Percentiles rank a stretch among this genome's conserved stretches.
These are phyloP conservation scores for Rhogogaster chlorosoma DNA, from an alignment of 2,888 invertebrate genomes.

Conservation along the genomic window DNA sequence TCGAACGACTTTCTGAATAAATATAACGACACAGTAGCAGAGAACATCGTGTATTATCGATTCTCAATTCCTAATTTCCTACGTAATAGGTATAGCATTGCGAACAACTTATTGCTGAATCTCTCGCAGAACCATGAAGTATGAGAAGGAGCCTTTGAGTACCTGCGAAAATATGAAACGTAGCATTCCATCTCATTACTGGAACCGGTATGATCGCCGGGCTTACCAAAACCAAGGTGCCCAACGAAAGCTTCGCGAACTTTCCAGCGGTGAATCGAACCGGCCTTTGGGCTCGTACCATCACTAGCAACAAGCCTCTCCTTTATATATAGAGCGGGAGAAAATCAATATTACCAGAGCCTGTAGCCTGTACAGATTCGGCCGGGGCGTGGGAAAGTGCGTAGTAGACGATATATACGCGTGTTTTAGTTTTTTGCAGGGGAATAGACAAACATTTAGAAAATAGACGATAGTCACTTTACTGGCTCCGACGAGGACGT, in stretches of 20 bases:
- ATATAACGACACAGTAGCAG: neutral
- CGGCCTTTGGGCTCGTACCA: constrained; percentile 36
- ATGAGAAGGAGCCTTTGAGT: constrained; percentile 29
- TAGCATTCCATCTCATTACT: neutral
- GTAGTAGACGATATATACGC: neutral
- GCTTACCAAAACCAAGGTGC: constrained; percentile 20
- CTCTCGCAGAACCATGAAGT: constrained; percentile 35
- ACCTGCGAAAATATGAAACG: constrained; percentile 15
- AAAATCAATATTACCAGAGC: neutral
- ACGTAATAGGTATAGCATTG: too few relatives aligned
- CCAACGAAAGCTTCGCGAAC: constrained; percentile 36
- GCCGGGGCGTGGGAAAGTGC: neutral
- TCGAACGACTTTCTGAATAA: neutral
- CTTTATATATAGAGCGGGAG: neutral
- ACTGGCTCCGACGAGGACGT: constrained; percentile 15
- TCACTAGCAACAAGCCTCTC: constrained; percentile 17
- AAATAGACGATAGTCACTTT: constrained; percentile 14
- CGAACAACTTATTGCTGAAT: constrained; percentile 11
- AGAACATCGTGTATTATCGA: too few relatives aligned
- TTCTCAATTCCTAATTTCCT: too few relatives aligned
- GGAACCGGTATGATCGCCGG: neutral
- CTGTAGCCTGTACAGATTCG: neutral
- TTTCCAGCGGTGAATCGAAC: constrained; percentile 43
- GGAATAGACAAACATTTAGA: neutral
- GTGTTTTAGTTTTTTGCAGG: neutral